Base-by-base conservation (phyloP, 1,140 invertebrate genomes). In the Sweltsa coloradensis region DNA sequence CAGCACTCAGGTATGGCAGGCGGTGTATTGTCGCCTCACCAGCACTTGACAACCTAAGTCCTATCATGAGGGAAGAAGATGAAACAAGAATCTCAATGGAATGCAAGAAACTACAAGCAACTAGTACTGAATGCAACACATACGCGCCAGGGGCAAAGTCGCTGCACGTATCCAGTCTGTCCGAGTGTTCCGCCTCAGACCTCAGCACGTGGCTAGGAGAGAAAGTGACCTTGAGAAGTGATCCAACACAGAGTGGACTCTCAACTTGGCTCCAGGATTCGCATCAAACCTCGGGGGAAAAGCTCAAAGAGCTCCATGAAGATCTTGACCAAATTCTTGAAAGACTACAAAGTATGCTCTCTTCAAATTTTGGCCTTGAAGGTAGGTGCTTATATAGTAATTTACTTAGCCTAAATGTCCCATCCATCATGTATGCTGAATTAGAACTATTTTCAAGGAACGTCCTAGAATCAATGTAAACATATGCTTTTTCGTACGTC, bases 271-370 rank as follows among this genome's bases (percentile, higher is more conserved):
- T 23, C 23, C 65, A 19, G 50, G 54, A 1, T 55, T 55, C 0
- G 57, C 47, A 62, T 23, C 51, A 47, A 24, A 63, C 58, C 36
- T 67, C 65, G 29, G 57, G 65, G 46, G 66, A 67, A 51, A 67
- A 67, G 41, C 64, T 71, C 60, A 61, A 62, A 41, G 67, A 71
- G 45, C 59, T 75, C 5, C 74, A 75, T 45, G 70, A 68, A 7
- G 73, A 75, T 52, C 50, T 78, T 14, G 74, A 78, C 52, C 70
- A 70, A 0, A 75, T 75, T 13, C 50, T 78, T 24, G 71, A 73
- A 18, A 64, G 73, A 25, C 51, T 78, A 45, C 73, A 78, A 52
- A 70, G 75, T 59, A 74, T 76, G 53, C 54, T 78, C 29, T 69
- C 71, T 3, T 72, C 73, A 48, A 76, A 75, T 58, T 76, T 75